These are phyloP conservation scores for Ormyrus pomaceus DNA, from an alignment of 2,888 invertebrate genomes.

Conservation along the genomic window DNA sequence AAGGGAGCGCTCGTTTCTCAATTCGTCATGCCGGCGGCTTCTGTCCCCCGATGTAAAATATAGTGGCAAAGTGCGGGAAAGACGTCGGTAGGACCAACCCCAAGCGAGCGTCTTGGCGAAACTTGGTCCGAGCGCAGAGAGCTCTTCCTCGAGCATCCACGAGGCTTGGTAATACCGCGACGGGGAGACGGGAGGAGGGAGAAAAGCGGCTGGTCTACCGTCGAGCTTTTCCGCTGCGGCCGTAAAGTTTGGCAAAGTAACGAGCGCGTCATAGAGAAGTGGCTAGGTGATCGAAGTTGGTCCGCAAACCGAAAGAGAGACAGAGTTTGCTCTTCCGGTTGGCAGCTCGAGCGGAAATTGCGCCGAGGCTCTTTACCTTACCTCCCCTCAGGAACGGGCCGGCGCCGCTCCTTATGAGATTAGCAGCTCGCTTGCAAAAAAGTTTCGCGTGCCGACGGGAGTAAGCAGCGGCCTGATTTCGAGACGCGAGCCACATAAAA, in stretches of 20 bases:
- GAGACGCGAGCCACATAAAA: neutral
- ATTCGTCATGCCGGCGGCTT: conserved; percentile 30
- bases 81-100: neutral
- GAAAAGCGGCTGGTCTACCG: neutral
- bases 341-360: conserved; percentile 20
- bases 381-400: neutral
- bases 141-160: too few species aligned
- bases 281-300: conserved; percentile 20
- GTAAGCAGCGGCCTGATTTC: conserved; percentile 30
- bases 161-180: too few species aligned
- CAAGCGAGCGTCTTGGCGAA: neutral
- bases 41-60: conserved; percentile 38
- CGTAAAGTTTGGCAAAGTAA: conserved; percentile 37
- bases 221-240: neutral
- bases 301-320: neutral
- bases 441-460: conserved; percentile 2
- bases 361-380: neutral
- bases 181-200: neutral
- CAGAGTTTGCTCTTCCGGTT: conserved; percentile 16
- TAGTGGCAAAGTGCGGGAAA: neutral
- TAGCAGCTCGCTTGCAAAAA: conserved; percentile 33
- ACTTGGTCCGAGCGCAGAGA: neutral
- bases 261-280: conserved; percentile 11
- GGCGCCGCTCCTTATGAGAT: conserved; percentile 12
- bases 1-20: neutral